Percentiles rank a stretch among this genome's conserved stretches.
phyloP scores from a whole-genome alignment of 2,888 invertebrate genomes.

The Seira sanloemensis region DNA sequence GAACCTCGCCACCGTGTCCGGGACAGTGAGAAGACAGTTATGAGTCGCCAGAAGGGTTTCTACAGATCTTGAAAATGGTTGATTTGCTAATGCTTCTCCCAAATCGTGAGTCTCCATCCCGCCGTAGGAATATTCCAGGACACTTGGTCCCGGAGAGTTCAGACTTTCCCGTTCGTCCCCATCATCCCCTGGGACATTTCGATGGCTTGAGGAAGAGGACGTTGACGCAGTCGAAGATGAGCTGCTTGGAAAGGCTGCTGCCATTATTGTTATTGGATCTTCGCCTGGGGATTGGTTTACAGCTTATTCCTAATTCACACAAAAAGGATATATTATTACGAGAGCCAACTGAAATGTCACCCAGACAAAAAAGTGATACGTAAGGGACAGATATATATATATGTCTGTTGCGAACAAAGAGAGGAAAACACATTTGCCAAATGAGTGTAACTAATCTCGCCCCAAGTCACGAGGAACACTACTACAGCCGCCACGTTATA shows the following conservation, averaged over 20 bases:
- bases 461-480: too few species aligned
- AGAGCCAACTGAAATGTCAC: background rate
- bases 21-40: slow-evolving; percentile 75
- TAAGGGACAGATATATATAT: too few species aligned
- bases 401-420: background rate
- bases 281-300: background rate
- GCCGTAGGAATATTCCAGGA: slow-evolving; percentile 73
- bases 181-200: slow-evolving; percentile 13
- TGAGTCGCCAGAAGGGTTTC: slow-evolving; percentile 75
- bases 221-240: slow-evolving; percentile 36
- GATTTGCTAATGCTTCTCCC: slow-evolving; percentile 70
- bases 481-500: too few species aligned
- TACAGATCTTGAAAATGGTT: slow-evolving; percentile 68
- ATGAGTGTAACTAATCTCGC: background rate
- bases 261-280: slow-evolving; percentile 45
- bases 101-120: slow-evolving; percentile 70
- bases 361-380: background rate
- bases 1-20: slow-evolving; percentile 73
- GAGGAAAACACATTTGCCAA: background rate
- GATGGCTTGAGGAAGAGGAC: background rate
- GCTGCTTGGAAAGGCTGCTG: slow-evolving; percentile 47
- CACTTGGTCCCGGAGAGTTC: slow-evolving; percentile 72
- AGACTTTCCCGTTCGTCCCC: slow-evolving; percentile 37
- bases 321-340: background rate
- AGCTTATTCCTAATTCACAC: background rate